A percentile compares a stretch with the other conserved stretches of the same genome.
phyloP scores from a whole-genome alignment of 2,888 invertebrate genomes.

The Amblyteles armatorius region DNA sequence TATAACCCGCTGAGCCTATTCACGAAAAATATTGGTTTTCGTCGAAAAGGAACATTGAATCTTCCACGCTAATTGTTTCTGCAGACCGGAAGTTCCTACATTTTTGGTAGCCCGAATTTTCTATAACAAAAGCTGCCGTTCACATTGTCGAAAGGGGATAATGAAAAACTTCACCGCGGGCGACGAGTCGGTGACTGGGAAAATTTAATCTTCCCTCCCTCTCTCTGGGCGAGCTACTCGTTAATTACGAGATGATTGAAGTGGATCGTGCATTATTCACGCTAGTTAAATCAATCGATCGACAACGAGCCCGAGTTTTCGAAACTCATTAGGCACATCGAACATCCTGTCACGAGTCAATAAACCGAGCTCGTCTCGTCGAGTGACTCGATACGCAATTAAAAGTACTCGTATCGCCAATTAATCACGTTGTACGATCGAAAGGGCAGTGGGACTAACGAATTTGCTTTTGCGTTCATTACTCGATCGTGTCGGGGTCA shows the following conservation, averaged over 20 bases:
- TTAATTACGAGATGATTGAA: conserved; percentile 30
- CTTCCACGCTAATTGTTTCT: not conserved
- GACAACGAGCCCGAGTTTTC: conserved; percentile 24
- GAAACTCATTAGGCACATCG: conserved; percentile 39
- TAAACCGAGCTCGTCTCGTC: conserved; percentile 10
- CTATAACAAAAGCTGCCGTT: conserved; percentile 1
- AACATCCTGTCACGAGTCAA: conserved; percentile 32
- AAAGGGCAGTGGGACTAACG: conserved; percentile 45
- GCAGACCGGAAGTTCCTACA: conserved; percentile 3
- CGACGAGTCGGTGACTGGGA: not conserved
- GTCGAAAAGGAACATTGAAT: not conserved
- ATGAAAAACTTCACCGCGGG: conserved; percentile 33
- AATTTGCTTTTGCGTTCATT: conserved; percentile 36
- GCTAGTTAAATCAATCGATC: conserved; percentile 45
- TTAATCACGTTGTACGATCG: conserved; percentile 34
- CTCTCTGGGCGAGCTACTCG: not conserved
- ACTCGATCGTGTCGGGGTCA: conserved; percentile 35
- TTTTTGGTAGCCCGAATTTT: not conserved
- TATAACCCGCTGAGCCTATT: conserved; percentile 15
- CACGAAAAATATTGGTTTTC: conserved; percentile 16
- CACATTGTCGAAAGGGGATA: conserved; percentile 8
- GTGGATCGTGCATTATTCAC: conserved; percentile 54
- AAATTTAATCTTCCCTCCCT: conserved; percentile 3
- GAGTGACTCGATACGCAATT: conserved; percentile 30
- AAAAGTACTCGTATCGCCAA: conserved; percentile 37